These are phyloP conservation scores for Diachrysia chrysitis DNA, from an alignment of 2,888 invertebrate species.

Conservation along the genomic window DNA sequence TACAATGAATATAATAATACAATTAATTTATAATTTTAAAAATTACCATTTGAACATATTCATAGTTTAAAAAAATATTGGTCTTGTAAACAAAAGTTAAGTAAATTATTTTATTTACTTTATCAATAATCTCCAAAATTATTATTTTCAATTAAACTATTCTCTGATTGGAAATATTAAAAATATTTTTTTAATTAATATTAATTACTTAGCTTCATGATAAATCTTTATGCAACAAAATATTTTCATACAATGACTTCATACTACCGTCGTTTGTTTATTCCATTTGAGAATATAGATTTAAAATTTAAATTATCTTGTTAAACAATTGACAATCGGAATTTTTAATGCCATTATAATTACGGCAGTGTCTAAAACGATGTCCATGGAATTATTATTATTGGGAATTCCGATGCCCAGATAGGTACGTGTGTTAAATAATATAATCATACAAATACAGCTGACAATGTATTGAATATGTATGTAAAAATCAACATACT, in stretches of 20 bases:
- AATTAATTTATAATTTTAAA: too few relatives aligned
- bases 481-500: background rate
- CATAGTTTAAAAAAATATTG: too few relatives aligned
- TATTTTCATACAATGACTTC: background rate
- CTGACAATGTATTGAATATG: background rate
- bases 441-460: background rate
- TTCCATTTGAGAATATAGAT: background rate
- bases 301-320: background rate
- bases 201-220: too few relatives aligned
- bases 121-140: too few relatives aligned
- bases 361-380: background rate
- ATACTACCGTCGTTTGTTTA: background rate
- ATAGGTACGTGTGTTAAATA: background rate
- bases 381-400: background rate
- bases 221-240: background rate
- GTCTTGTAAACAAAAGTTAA: too few relatives aligned
- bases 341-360: conserved; percentile 1
- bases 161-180: too few relatives aligned
- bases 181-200: too few relatives aligned
- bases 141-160: too few relatives aligned
- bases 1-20: too few relatives aligned
- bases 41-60: too few relatives aligned
- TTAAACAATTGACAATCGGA: background rate
- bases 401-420: background rate
- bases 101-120: too few relatives aligned